Conservation (phyloP, 2,113 vertebrate species). For the Melospiza georgiana region DNA sequence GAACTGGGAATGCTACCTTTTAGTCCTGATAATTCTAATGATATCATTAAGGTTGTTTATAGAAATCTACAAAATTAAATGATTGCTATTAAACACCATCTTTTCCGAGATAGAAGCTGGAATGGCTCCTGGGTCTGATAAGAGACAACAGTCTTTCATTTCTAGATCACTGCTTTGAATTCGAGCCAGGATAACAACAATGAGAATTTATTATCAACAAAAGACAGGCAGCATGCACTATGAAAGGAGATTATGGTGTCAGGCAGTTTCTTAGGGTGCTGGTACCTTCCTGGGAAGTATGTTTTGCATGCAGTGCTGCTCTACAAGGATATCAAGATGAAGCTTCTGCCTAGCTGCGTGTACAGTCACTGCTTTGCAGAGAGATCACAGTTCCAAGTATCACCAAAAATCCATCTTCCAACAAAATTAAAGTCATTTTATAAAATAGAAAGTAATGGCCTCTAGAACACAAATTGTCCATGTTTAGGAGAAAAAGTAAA, state of each 20-base stretch:
- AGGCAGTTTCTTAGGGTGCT: background rate
- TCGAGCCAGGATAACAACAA: background rate
- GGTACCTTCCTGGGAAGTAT: background rate
- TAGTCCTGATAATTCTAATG: slow-evolving; percentile 1
- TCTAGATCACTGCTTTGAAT: background rate
- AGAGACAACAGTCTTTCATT: background rate
- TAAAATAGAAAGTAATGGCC: background rate
- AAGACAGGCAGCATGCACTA: background rate
- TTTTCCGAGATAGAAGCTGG: background rate
- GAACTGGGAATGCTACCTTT: slow-evolving; percentile 3
- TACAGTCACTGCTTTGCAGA: background rate
- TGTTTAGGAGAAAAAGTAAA: background rate
- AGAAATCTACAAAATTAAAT: background rate
- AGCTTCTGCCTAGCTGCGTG: background rate
- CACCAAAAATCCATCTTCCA: background rate
- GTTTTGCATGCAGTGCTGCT: background rate
- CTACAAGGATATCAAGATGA: background rate
- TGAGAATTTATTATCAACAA: background rate
- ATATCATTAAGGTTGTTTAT: background rate
- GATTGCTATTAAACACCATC: background rate
- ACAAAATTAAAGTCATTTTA: background rate
- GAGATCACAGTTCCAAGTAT: background rate
- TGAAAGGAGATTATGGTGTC: background rate
- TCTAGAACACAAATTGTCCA: background rate
- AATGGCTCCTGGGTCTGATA: background rate